Percentiles rank a stretch among this genome's conserved stretches.
These are phyloP conservation scores for Sarcophaga variegata DNA, from an alignment of 2,888 invertebrate genomes.

Conservation along the genomic window DNA sequence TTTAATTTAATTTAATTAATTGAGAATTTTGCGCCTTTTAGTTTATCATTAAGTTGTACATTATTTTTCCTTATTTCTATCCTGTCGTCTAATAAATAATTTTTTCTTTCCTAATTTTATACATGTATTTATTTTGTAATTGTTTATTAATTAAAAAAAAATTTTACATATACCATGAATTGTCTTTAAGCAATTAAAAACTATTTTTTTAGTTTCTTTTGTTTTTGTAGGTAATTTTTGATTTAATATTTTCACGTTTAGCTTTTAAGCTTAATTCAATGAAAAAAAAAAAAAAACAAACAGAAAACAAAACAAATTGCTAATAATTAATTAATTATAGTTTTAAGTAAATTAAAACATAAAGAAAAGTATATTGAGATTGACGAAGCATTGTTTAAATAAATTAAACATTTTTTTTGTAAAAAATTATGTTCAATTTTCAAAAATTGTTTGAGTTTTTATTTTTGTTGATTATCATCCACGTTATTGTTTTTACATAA, in stretches of 20 bases:
- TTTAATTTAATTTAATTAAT: conserved; percentile 55
- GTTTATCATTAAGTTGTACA: conserved; percentile 64
- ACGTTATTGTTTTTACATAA: background rate
- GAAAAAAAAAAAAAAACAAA: background rate
- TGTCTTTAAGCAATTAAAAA: conserved; percentile 68
- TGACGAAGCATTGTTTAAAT: conserved; percentile 69
- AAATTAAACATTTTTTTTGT: conserved; percentile 67
- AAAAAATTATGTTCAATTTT: conserved; percentile 22
- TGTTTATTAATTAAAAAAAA: conserved; percentile 58
- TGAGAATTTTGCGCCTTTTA: conserved; percentile 54
- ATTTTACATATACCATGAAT: conserved; percentile 37
- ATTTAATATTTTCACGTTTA: conserved; percentile 32
- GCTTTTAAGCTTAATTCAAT: conserved; percentile 44
- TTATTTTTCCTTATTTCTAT: conserved; percentile 39
- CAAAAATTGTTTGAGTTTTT: conserved; percentile 42
- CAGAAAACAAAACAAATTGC: conserved; percentile 10
- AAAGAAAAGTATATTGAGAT: conserved; percentile 58
- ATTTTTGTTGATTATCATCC: conserved; percentile 50
- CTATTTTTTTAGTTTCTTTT: conserved; percentile 38
- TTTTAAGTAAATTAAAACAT: conserved; percentile 50
- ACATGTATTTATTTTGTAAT: conserved; percentile 25
- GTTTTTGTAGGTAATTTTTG: conserved; percentile 24
- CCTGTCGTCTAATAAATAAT: background rate
- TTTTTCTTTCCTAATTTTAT: conserved; percentile 7
- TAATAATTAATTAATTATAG: conserved; percentile 48